Percentiles rank a stretch among this genome's conserved stretches.
Evolutionary conservation across 2,797 vertebrate genomes (phyloP).

Genomic region (Miichthys miiuy): DNA sequence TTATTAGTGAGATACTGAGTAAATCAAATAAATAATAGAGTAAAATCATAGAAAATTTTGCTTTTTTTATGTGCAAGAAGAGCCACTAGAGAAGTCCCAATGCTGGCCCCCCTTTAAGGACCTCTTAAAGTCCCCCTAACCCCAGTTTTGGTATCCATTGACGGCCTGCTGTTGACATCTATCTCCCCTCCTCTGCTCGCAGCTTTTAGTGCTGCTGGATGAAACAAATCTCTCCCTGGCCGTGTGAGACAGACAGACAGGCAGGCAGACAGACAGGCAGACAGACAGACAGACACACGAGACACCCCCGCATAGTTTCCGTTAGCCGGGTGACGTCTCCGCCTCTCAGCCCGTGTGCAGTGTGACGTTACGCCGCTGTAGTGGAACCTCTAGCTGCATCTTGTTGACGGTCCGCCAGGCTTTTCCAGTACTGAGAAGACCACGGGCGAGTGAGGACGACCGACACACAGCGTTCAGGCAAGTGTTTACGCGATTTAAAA

Average conservation of each 20-base stretch:
- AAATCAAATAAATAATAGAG: not conserved
- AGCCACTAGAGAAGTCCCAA: not conserved
- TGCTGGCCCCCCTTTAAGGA: not conserved
- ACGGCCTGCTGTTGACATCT: slow-evolving; percentile 10
- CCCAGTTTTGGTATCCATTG: not conserved
- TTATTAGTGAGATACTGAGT: not conserved
- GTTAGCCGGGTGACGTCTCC: slow-evolving; percentile 86
- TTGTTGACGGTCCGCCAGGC: slow-evolving; percentile 83
- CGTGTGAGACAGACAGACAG: slow-evolving; percentile 13
- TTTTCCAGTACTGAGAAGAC: slow-evolving; percentile 77
- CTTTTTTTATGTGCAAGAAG: not conserved
- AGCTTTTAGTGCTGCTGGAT: slow-evolving; percentile 47
- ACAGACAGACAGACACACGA: slow-evolving; percentile 56
- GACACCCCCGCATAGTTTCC: slow-evolving; percentile 88
- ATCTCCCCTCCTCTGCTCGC: slow-evolving; percentile 5
- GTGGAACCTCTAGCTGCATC: slow-evolving; percentile 83
- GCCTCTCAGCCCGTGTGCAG: slow-evolving; percentile 80
- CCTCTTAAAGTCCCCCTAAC: slow-evolving; percentile 3
- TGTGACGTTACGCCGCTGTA: slow-evolving; percentile 83
- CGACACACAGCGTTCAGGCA: slow-evolving; percentile 66
- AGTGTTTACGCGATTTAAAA: slow-evolving; percentile 53
- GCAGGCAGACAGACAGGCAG: slow-evolving; percentile 30
- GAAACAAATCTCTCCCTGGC: slow-evolving; percentile 61
- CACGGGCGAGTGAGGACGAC: slow-evolving; percentile 63
- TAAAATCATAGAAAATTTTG: not conserved